Evolutionary conservation across 35 echinoderm and acorn worm species (phyloP), one percentile per base, ranked within the genome.

Genomic region (Ophiothrix spiculata): DNA sequence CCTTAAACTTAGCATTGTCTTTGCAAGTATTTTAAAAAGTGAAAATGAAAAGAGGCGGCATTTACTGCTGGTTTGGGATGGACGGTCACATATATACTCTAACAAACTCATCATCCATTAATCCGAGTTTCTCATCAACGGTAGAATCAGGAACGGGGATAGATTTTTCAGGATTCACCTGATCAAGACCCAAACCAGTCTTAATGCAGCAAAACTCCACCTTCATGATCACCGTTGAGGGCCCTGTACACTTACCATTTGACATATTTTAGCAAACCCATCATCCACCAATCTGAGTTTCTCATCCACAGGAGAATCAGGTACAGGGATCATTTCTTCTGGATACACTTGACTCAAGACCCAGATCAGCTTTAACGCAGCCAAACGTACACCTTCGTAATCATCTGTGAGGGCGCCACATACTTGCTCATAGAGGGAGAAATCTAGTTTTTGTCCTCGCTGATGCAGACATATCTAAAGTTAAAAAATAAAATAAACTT

Each of bases 181-280:
- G 95, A 77, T 88, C 54, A 39, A 98, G 77, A 93, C 92, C 95
- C 95, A 98, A 56, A 98, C 83, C 63, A 98, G 86, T 56, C 90
- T 93, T 39, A 98, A 39, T 1, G 95, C 91, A 13, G 88, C 88
- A 8, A 91, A 73, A 1, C 95, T 79, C 14, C 95, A 19, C 92
- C 85, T 75, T 98, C 95, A 87, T 79, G 84, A 64, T 98, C 95
- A 91, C 94, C 95, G 0, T 73, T 85, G 16, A 98, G 80, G 34
- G 91, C 92, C n/a, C 19, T 49, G 42, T 19, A 10, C 6, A 33
- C 46, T 85, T 78, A 98, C 95, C 91, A 93, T 94, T 31, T 98
- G 78, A 75, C 95, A 98, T 75, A 98, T 98, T 73, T 98, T 93
- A 75, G 95, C 92, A 89, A 98, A 98, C 1, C 91, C 91, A 79